Evolutionary conservation across 2,888 invertebrate genomes (phyloP), one percentile per base, ranked within the genome.

Genomic region (Dynastes tityus): DNA sequence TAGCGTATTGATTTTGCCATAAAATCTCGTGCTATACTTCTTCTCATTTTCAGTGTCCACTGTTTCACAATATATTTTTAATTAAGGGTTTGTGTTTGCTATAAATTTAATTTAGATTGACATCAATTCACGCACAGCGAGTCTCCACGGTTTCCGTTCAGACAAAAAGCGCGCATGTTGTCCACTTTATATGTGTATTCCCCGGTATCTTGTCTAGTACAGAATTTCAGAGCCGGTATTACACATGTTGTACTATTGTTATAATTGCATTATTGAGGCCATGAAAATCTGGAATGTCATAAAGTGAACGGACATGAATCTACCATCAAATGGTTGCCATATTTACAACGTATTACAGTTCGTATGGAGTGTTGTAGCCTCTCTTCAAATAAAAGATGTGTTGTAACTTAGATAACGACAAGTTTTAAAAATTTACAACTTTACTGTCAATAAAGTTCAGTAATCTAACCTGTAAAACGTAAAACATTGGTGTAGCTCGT

Each of bases 1-100:
- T 63, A 32, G 32, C 32, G 67, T 67, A 67, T 67, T 16, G 67
- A 67, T 67, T 67, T 67, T 67, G 22, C 49, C 67, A 67, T 67
- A 67, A 67, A 67, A 22, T 45, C 49, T 67, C 49, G 22, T 16
- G 27, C 49, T 11, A 16, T 49, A 45, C 49, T 49, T 67, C 49
- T 67, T 67, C 67, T 67, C 45, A 49, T 49, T 67, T 45, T 27
- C 67, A 32, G 22, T 67, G 49, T 49, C 11, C 67, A 67, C 67
- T 67, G 49, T 67, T 67, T 45, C 27, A 45, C 49, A 27, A 49
- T 67, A 49, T 67, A 67, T 27, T 67, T 67, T 45, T 49, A 67
- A 67, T 67, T 67, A 67, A 45, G 27, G 67, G 40, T 45, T 67
- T 27, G 67, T 22, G 45, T 45, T 67, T 45, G 45, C 49, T 8